Conservation (phyloP, 2,113 vertebrate species). For the Varanus komodoensis region DNA sequence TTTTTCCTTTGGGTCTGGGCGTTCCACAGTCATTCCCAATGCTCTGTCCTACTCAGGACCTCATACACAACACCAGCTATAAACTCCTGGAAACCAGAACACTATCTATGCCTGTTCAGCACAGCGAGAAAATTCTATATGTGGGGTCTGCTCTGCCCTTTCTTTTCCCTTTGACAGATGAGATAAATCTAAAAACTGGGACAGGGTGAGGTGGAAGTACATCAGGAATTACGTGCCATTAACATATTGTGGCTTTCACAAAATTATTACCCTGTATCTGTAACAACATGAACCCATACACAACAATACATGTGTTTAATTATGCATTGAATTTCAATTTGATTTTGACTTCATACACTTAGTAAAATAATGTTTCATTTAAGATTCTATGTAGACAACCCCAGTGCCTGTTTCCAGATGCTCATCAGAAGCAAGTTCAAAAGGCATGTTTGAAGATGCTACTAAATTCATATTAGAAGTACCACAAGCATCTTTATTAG, state of each 20-base stretch:
- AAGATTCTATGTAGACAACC: constrained; percentile 4
- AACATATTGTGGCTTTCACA: background rate
- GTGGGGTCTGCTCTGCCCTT: background rate
- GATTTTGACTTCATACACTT: background rate
- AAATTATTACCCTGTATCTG: background rate
- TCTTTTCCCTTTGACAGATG: background rate
- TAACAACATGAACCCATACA: background rate
- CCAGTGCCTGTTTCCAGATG: background rate
- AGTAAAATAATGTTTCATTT: background rate
- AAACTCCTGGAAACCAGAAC: background rate
- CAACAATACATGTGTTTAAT: background rate
- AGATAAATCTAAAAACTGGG: background rate
- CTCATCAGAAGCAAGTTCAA: constrained; percentile 5
- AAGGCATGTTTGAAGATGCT: constrained; percentile 5
- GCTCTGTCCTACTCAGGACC: background rate
- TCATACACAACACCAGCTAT: background rate
- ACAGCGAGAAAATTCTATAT: background rate
- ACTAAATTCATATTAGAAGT: constrained; percentile 3
- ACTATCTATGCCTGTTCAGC: background rate
- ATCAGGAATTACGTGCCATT: background rate
- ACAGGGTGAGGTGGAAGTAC: background rate
- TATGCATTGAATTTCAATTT: background rate
- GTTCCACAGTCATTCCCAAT: background rate
- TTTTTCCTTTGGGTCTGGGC: background rate
- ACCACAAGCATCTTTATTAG: constrained; percentile 5